phyloP scores from a whole-genome alignment of 1,140 invertebrate species.

The Drosophila oshimai region DNA sequence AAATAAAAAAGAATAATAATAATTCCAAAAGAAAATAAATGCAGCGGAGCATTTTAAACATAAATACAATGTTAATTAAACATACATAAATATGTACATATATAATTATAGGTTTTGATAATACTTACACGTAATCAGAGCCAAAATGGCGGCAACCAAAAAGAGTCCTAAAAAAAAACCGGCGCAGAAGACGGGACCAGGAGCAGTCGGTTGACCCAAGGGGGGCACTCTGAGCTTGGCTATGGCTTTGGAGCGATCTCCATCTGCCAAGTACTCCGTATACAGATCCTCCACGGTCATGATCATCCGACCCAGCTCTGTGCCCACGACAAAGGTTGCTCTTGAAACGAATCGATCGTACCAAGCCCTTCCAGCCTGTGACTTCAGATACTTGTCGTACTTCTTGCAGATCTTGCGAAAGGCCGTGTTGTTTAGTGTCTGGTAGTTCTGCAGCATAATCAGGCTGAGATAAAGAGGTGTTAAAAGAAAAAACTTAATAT shows the following conservation, averaged over 20 bases:
- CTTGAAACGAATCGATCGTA: not conserved
- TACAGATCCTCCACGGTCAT: slow-evolving; percentile 86
- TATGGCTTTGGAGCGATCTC: slow-evolving; percentile 88
- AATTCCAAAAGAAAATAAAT: too few relatives aligned
- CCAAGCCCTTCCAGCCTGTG: slow-evolving; percentile 10
- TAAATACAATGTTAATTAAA: too few relatives aligned
- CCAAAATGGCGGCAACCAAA: slow-evolving; percentile 84
- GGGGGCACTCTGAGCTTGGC: slow-evolving; percentile 88
- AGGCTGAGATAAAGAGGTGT: slow-evolving; percentile 86
- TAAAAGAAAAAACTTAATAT: not conserved
- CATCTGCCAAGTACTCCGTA: slow-evolving; percentile 87
- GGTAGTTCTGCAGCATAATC: slow-evolving; percentile 94
- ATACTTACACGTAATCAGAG: slow-evolving; percentile 85
- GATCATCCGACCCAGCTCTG: slow-evolving; percentile 83
- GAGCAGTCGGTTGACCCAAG: slow-evolving; percentile 86
- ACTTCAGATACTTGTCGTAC: slow-evolving; percentile 91
- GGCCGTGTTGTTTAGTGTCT: slow-evolving; percentile 98
- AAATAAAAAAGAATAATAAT: not conserved
- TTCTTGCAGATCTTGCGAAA: slow-evolving; percentile 99
- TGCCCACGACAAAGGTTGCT: not conserved
- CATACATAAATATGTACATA: too few relatives aligned
- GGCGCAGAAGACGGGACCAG: slow-evolving; percentile 86
- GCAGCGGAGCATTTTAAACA: too few relatives aligned
- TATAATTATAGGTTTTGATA: too few relatives aligned
- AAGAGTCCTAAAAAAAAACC: slow-evolving; percentile 87